Evolutionary conservation across 1,140 invertebrate genomes (phyloP).

Genomic region (Drosophila eugracilis): DNA sequence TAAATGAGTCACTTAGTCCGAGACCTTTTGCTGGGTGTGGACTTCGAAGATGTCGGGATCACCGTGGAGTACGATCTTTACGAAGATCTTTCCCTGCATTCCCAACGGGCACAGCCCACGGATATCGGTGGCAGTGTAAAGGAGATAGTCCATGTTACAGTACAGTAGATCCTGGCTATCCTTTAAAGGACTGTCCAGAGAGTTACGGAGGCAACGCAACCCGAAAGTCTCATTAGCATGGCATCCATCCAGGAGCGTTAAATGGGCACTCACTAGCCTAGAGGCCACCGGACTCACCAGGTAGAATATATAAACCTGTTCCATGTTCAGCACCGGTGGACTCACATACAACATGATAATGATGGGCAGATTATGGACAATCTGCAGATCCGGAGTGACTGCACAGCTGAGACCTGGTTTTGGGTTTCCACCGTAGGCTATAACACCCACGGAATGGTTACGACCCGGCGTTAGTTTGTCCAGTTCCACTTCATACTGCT

Average conservation of each 20-base stretch:
- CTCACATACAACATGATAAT: conserved; percentile 6
- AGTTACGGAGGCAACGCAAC: background rate
- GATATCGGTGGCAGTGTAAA: conserved; percentile 41
- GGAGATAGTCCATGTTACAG: conserved; percentile 39
- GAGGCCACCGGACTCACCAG: conserved; percentile 9
- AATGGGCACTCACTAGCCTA: background rate
- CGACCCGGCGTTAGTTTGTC: background rate
- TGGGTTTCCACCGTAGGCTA: conserved; percentile 1
- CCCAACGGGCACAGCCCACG: conserved; percentile 7
- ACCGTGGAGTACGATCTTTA: conserved; percentile 38
- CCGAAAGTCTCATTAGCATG: background rate
- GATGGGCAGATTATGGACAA: conserved; percentile 5
- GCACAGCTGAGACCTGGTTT: background rate
- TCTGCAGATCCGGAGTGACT: conserved; percentile 2
- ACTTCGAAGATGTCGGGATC: conserved; percentile 37
- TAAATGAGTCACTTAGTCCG: conserved; percentile 41
- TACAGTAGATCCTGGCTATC: background rate
- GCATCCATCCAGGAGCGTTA: background rate
- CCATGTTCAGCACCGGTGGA: background rate
- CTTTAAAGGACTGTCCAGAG: background rate
- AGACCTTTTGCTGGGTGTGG: background rate
- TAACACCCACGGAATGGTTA: conserved; percentile 2
- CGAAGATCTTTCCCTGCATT: conserved; percentile 9
- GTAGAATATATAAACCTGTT: background rate
- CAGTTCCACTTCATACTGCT: background rate